phyloP scores from a whole-genome alignment of 2,888 invertebrate genomes.

The Mongoloraphidia duomilia region DNA sequence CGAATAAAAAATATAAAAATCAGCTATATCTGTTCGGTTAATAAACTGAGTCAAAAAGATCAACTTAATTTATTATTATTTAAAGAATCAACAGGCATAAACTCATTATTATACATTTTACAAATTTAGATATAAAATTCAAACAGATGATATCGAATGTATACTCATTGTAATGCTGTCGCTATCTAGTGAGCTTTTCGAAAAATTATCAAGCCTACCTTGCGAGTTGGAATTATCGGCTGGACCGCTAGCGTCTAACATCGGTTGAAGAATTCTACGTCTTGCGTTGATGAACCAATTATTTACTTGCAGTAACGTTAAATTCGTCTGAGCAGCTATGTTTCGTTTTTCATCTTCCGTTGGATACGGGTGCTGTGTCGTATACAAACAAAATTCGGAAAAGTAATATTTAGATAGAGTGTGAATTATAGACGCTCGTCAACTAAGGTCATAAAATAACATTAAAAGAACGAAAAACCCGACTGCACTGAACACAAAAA shows the following conservation, averaged over 20 bases:
- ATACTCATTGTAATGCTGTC: no score
- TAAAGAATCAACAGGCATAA: background rate
- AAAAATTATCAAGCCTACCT: conserved; percentile 9
- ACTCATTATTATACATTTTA: no score
- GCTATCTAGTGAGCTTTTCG: conserved; percentile 27
- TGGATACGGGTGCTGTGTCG: conserved; percentile 78
- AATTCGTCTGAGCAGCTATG: conserved; percentile 75
- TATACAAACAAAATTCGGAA: background rate
- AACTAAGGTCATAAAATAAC: background rate
- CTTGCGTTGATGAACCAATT: conserved; percentile 93
- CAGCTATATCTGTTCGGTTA: background rate
- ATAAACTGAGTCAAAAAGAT: background rate
- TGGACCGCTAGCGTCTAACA: conserved; percentile 61
- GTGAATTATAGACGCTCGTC: no score
- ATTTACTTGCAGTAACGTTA: conserved; percentile 79
- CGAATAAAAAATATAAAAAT: background rate
- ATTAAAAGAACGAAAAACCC: no score
- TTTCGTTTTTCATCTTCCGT: conserved; percentile 88
- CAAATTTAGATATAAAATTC: background rate
- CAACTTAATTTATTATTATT: background rate
- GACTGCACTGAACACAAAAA: no score
- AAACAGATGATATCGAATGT: background rate
- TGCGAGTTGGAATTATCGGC: conserved; percentile 11
- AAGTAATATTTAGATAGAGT: background rate
- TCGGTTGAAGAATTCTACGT: conserved; percentile 79